phyloP scores from a whole-genome alignment of 1,140 invertebrate genomes.

The Psix sp. region DNA sequence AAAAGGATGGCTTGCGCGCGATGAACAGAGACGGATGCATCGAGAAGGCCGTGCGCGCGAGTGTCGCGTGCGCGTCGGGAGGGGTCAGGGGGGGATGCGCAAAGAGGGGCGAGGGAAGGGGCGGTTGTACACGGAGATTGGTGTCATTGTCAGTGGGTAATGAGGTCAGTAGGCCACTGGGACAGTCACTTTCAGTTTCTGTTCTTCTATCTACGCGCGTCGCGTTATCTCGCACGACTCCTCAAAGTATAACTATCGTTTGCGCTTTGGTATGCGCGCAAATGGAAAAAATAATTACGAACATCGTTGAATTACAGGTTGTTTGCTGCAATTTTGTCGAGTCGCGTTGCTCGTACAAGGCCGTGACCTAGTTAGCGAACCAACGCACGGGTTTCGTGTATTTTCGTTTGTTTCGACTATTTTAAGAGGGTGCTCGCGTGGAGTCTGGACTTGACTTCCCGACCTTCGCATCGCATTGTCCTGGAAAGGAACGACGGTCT shows the following conservation, averaged over 20 bases:
- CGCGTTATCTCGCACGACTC: constrained; percentile 64
- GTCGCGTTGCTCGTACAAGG: too few species aligned
- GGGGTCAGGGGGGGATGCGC: constrained; percentile 15
- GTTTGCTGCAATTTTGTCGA: too few species aligned
- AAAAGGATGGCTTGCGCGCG: constrained; percentile 30
- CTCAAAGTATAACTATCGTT: too few species aligned
- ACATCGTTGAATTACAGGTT: too few species aligned
- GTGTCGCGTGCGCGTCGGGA: constrained; percentile 27
- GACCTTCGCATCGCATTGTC: not conserved
- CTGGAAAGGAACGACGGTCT: constrained; percentile 16
- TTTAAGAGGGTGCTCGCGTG: too few species aligned
- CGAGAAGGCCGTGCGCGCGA: constrained; percentile 49
- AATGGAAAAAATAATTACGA: too few species aligned
- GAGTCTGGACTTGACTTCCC: too few species aligned
- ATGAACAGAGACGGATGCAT: constrained; percentile 25
- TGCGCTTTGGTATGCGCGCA: too few species aligned
- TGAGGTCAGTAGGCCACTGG: constrained; percentile 78
- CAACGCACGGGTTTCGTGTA: too few species aligned
- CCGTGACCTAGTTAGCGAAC: too few species aligned
- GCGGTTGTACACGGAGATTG: constrained; percentile 68
- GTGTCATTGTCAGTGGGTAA: constrained; percentile 79
- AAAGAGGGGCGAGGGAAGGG: constrained; percentile 27
- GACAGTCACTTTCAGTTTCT: constrained; percentile 78
- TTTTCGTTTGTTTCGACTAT: too few species aligned
- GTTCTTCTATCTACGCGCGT: constrained; percentile 67